A percentile compares a stretch with the other conserved stretches of the same genome.
Conservation (phyloP, 2,888 invertebrate genomes). For the Philereme transversata region DNA sequence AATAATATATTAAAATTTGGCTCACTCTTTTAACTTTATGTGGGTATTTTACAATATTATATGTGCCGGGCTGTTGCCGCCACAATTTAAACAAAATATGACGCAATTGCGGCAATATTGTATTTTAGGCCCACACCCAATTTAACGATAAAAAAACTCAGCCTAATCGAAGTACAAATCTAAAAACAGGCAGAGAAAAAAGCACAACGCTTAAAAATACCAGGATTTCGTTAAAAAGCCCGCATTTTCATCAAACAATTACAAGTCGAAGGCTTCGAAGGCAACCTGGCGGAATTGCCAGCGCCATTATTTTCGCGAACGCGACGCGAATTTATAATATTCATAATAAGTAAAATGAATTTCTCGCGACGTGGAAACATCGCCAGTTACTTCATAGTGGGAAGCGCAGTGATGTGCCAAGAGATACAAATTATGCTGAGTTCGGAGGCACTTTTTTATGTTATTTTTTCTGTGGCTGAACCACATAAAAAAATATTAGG, state of each 20-base stretch:
- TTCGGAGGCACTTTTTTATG: no score
- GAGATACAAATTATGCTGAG: no score
- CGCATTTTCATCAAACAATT: slow-evolving; percentile 24
- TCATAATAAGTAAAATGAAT: slow-evolving; percentile 64
- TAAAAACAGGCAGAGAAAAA: slow-evolving; percentile 10
- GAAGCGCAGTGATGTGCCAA: slow-evolving; percentile 10
- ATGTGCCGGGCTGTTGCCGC: no score
- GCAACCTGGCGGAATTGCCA: slow-evolving; percentile 28
- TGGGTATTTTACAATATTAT: no score
- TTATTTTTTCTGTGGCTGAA: no score
- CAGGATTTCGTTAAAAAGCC: slow-evolving; percentile 14
- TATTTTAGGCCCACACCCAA: no score
- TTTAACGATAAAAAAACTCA: background rate
- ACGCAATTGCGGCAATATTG: no score
- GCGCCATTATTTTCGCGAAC: slow-evolving; percentile 48
- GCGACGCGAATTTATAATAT: slow-evolving; percentile 61
- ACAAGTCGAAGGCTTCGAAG: slow-evolving; percentile 22
- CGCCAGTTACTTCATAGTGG: slow-evolving; percentile 31
- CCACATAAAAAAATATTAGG: no score
- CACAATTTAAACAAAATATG: no score
- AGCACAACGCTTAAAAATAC: slow-evolving; percentile 6
- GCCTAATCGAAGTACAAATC: background rate
- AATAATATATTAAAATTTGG: no score
- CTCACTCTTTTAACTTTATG: no score
- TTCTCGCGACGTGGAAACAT: slow-evolving; percentile 40